These are phyloP conservation scores for Onychorhynchus coronatus DNA, from an alignment of 2,113 vertebrate genomes.

Conservation along the genomic window DNA sequence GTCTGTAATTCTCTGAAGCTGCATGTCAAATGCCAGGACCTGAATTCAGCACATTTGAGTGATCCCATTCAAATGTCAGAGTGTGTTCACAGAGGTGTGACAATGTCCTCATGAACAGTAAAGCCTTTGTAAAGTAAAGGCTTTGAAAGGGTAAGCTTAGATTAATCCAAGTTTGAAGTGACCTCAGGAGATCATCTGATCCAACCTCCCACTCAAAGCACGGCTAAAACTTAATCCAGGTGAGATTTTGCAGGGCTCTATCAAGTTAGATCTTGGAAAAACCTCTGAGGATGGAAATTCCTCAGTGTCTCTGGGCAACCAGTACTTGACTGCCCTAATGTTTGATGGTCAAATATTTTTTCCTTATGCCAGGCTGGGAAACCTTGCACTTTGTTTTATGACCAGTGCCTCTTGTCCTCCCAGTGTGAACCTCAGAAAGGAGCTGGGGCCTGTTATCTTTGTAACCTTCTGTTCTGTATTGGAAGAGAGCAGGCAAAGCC, in stretches of 20 bases:
- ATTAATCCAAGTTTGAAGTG: background rate
- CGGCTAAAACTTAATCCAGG: background rate
- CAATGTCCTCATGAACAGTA: background rate
- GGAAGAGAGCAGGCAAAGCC: background rate
- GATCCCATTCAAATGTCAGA: background rate
- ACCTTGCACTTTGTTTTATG: background rate
- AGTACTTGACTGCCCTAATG: background rate
- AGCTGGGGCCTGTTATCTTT: background rate
- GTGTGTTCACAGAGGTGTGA: background rate
- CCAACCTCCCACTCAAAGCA: background rate
- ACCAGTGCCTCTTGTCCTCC: background rate
- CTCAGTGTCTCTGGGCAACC: background rate
- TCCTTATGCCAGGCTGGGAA: background rate
- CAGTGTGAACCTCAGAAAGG: background rate
- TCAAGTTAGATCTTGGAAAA: background rate
- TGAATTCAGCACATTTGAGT: background rate
- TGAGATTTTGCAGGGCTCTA: background rate
- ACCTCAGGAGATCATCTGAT: background rate
- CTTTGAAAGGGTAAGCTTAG: background rate
- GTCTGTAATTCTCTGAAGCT: background rate
- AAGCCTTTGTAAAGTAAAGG: background rate
- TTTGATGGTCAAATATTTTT: background rate
- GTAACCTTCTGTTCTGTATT: background rate
- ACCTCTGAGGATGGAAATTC: background rate
- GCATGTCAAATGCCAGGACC: background rate